Evolutionary conservation across 2,113 vertebrate genomes (phyloP), one percentile per base, ranked within the genome.

Genomic region (Eptesicus fuscus): DNA sequence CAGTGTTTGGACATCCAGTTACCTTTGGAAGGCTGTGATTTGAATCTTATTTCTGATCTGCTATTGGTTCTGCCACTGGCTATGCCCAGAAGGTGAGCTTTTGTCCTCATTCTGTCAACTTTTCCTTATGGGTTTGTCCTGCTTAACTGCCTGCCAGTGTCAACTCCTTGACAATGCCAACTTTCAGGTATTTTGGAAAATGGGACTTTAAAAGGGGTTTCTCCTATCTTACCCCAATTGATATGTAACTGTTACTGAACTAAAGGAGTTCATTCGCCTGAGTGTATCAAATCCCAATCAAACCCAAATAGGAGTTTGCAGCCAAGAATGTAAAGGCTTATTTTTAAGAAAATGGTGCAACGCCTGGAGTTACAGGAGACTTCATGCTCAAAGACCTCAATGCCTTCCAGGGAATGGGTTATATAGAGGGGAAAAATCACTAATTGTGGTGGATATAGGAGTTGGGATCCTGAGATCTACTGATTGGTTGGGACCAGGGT

Each of bases 151-250:
- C 16, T 10, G 35, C 47, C 47, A 59, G 17, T 35, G 42, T 61
- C 65, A 35, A 35, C 14, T 30, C 23, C 89, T 83, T 51, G 18
- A 4, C 20, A 76, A 76, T 10, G 11, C 51, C 56, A 63, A 35
- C 59, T 91, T 91, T 90, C 51, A 22, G 49, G 12, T 89, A 25
- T 73, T 94, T 82, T 90, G 51, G 79, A 82, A 87, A 93, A 73
- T 80, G 53, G 35, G 35, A 65, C 44, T 94, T 92, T 37, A 42
- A 69, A 12, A 32, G 40, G 14, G 18, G 28, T 53, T 69, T 94
- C 30, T 89, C 13, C 37, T 67, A 0, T 47, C n/a, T 18, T 89
- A 65, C 30, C n/a, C 71, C 71, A 23, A 12, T 6, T 71, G 88
- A 65, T 56, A 11, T 6, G 9, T n/a, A 86, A 51, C 51, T 77